Conservation (phyloP, 2,797 vertebrate species). For the Squalus acanthias region DNA sequence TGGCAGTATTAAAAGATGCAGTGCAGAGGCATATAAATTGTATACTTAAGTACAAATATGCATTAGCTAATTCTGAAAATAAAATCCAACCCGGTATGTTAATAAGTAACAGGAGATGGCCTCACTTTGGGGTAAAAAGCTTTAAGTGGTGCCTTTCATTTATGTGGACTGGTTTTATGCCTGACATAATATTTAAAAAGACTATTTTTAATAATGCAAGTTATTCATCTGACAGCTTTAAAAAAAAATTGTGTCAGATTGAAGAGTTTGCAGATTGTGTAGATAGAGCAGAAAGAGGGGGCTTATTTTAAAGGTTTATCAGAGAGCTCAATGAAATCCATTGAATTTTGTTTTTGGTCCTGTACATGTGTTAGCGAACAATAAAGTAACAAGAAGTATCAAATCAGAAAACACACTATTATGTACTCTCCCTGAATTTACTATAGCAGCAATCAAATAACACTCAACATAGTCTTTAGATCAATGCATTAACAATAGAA, state of each 20-base stretch:
- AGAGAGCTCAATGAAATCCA: not conserved
- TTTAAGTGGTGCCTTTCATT: not conserved
- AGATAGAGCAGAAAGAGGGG: not conserved
- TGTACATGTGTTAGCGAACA: not conserved
- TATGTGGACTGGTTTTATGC: not conserved
- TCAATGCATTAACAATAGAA: conserved; percentile 29
- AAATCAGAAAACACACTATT: not conserved
- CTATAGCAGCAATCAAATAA: not conserved
- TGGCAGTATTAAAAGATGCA: not conserved
- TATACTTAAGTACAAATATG: not conserved
- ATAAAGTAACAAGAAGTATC: not conserved
- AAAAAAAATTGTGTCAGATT: not conserved
- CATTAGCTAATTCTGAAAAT: not conserved
- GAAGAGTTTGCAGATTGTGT: not conserved
- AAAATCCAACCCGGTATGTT: not conserved
- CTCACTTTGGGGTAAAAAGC: not conserved
- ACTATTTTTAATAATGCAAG: not conserved
- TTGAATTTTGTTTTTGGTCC: not conserved
- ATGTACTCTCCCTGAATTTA: conserved; percentile 12
- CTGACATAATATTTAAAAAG: not conserved
- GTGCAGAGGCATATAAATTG: not conserved
- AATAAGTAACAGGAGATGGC: not conserved
- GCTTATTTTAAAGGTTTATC: not conserved
- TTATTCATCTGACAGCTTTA: not conserved
- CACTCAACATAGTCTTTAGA: not conserved